phyloP scores from a whole-genome alignment of 2,797 vertebrate genomes.

The Pagetopsis macropterus region DNA sequence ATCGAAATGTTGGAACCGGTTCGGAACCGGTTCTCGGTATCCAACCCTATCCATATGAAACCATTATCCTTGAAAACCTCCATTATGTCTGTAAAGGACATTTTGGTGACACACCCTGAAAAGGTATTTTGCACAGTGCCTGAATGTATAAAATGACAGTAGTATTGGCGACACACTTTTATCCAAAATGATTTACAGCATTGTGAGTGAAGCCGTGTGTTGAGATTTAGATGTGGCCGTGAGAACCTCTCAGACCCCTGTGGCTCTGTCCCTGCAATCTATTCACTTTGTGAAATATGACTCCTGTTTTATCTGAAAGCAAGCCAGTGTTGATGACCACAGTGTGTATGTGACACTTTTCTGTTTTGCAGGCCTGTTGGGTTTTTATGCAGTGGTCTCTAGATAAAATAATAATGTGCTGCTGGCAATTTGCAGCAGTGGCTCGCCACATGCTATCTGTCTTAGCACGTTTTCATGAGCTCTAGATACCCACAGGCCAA shows the following conservation, averaged over 20 bases:
- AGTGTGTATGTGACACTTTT: conserved; percentile 23
- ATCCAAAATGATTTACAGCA: conserved; percentile 7
- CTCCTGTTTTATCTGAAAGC: conserved; percentile 44
- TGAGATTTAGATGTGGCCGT: conserved; percentile 24
- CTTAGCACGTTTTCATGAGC: background rate
- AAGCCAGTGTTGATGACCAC: conserved; percentile 34
- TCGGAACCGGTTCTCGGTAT: too few relatives aligned
- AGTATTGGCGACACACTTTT: conserved; percentile 17
- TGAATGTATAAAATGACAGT: conserved; percentile 24
- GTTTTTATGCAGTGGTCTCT: conserved; percentile 15
- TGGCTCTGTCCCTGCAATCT: conserved; percentile 13
- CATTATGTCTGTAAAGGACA: background rate
- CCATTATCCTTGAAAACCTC: background rate
- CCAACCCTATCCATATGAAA: background rate
- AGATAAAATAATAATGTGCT: conserved; percentile 10
- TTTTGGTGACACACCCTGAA: background rate
- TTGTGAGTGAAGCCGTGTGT: conserved; percentile 17
- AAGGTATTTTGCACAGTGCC: background rate
- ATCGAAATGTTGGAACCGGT: too few relatives aligned
- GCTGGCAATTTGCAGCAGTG: conserved; percentile 8
- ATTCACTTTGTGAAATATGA: conserved; percentile 34
- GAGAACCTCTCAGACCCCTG: conserved; percentile 24
- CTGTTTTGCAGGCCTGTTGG: conserved; percentile 22
- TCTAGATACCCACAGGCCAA: background rate
- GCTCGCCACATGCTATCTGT: background rate